Percentiles rank a stretch among this genome's conserved stretches.
Conservation (phyloP, 1,140 invertebrate species). For the Pachypeltis micranthus region DNA sequence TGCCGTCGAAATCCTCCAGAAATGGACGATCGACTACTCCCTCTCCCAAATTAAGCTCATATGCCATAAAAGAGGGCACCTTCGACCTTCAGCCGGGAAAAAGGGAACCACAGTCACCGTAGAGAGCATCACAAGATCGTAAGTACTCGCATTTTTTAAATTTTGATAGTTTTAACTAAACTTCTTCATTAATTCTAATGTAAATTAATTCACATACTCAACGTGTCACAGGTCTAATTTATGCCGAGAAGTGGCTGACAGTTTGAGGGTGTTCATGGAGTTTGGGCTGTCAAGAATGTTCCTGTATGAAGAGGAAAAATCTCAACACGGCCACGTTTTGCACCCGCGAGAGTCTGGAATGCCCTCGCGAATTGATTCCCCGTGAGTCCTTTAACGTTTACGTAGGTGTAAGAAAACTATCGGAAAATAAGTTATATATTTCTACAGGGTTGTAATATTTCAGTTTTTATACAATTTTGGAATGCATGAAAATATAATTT, state of each 20-base stretch:
- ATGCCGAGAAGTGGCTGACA: conserved; percentile 9
- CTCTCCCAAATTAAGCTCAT: background rate
- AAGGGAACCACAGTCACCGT: background rate
- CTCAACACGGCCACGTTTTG: background rate
- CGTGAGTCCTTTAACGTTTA: background rate
- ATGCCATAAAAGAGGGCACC: background rate
- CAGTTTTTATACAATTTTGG: too few species aligned
- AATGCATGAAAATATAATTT: too few species aligned
- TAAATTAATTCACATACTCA: too few species aligned
- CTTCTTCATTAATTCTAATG: too few species aligned
- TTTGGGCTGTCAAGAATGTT: background rate
- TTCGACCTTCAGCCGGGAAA: background rate
- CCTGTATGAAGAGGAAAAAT: conserved; percentile 11
- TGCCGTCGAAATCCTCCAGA: conserved; percentile 10
- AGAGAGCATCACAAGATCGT: background rate
- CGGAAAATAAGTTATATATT: too few species aligned
- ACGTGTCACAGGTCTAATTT: conserved; percentile 5
- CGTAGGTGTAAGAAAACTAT: too few species aligned
- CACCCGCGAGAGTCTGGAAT: background rate
- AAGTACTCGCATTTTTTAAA: background rate
- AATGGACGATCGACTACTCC: conserved; percentile 5
- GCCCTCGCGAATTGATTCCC: background rate
- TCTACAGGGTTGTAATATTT: too few species aligned
- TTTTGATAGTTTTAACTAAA: background rate
- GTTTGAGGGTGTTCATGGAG: conserved; percentile 4